A percentile compares a stretch with the other conserved stretches of the same genome.
Conservation (phyloP, 2,113 vertebrate genomes). For the Danionella cerebrum region DNA sequence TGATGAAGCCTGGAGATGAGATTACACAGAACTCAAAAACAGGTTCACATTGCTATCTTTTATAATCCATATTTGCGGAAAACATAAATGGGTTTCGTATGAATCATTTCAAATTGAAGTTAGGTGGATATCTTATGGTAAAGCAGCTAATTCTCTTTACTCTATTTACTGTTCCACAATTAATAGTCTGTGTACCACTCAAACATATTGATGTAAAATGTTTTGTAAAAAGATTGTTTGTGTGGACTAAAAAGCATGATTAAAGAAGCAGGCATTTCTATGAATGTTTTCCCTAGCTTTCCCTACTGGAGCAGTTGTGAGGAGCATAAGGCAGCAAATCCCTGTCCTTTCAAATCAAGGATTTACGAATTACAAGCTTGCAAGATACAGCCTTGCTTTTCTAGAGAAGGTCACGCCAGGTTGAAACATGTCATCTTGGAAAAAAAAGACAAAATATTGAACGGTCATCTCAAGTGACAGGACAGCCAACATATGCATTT, state of each 20-base stretch:
- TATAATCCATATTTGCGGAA: background rate
- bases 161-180: too few species aligned
- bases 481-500: background rate
- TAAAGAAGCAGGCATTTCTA: too few species aligned
- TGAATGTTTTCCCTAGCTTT: background rate
- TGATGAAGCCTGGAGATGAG: background rate
- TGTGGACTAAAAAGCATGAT: too few species aligned
- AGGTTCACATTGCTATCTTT: background rate
- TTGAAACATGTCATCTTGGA: background rate
- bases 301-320: background rate
- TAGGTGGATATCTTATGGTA: too few species aligned
- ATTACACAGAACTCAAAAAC: background rate
- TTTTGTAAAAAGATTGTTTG: too few species aligned
- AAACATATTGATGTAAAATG: too few species aligned
- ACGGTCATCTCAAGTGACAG: background rate
- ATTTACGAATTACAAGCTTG: constrained; percentile 54
- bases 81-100: too few species aligned
- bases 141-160: too few species aligned
- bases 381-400: constrained; percentile 25
- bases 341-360: constrained; percentile 51
- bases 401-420: constrained; percentile 35
- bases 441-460: background rate
- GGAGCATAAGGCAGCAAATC: constrained; percentile 47
- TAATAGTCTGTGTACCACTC: too few species aligned
- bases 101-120: too few species aligned